Conservation (phyloP, 1,140 invertebrate genomes). For the Papilio helenus region DNA sequence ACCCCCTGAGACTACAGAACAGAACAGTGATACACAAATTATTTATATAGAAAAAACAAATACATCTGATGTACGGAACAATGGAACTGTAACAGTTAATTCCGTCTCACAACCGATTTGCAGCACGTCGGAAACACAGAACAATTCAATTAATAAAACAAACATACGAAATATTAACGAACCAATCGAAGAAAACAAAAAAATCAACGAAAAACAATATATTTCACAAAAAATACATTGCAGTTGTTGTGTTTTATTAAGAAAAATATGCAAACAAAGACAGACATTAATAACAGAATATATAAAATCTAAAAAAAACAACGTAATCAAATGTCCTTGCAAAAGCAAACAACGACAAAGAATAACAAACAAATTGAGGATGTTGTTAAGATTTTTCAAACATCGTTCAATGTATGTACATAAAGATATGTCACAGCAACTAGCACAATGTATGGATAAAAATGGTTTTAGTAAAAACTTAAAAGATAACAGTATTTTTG, state of each 20-base stretch:
- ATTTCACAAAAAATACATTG: slow-evolving; percentile 50
- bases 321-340: slow-evolving; percentile 50
- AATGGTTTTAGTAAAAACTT: slow-evolving; percentile 11
- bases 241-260: slow-evolving; percentile 59
- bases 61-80: background rate
- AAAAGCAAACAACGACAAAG: slow-evolving; percentile 52
- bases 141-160: background rate
- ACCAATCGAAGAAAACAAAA: background rate
- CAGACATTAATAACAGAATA: slow-evolving; percentile 65
- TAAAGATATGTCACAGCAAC: slow-evolving; percentile 42
- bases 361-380: slow-evolving; percentile 60
- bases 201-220: background rate
- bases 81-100: background rate
- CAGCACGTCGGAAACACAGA: background rate
- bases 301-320: slow-evolving; percentile 47
- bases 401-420: slow-evolving; percentile 43
- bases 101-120: slow-evolving; percentile 25
- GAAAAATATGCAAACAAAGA: slow-evolving; percentile 55
- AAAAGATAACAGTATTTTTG: slow-evolving; percentile 13
- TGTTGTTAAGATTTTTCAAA: slow-evolving; percentile 60
- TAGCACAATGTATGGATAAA: background rate
- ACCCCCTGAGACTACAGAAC: background rate
- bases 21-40: background rate
- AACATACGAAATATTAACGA: background rate
- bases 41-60: slow-evolving; percentile 8